Conservation (phyloP, 2,113 vertebrate genomes). For the Perca flavescens region DNA sequence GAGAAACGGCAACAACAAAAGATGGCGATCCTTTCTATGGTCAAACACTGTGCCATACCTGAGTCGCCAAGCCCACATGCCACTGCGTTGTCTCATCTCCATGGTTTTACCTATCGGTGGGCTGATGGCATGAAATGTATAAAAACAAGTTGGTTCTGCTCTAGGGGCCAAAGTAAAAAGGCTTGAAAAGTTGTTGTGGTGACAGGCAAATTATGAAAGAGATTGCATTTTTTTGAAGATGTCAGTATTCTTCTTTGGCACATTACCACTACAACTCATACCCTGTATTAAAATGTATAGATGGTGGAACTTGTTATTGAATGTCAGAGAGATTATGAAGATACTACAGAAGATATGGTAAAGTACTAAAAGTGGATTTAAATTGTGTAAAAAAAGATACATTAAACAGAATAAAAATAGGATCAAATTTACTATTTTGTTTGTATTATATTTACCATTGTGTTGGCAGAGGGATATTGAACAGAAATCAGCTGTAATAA, state of each 20-base stretch:
- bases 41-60: slow-evolving; percentile 86
- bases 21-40: slow-evolving; percentile 70
- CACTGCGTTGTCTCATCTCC: slow-evolving; percentile 64
- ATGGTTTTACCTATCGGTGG: slow-evolving; percentile 48
- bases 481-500: slow-evolving; percentile 99
- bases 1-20: slow-evolving; percentile 70
- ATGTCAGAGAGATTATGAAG: slow-evolving; percentile 90
- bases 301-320: slow-evolving; percentile 96
- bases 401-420: slow-evolving; percentile 88
- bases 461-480: slow-evolving; percentile 97
- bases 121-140: slow-evolving; percentile 53
- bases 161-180: slow-evolving; percentile 65
- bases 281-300: slow-evolving; percentile 99
- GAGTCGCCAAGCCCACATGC: slow-evolving; percentile 77
- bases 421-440: slow-evolving; percentile 99
- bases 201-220: slow-evolving; percentile 76
- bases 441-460: slow-evolving; percentile 99
- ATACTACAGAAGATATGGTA: slow-evolving; percentile 79
- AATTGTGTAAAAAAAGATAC: slow-evolving; percentile 84
- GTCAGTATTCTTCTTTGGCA: slow-evolving; percentile 98
- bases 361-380: slow-evolving; percentile 83
- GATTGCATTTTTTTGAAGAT: slow-evolving; percentile 92
- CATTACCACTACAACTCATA: slow-evolving; percentile 96
- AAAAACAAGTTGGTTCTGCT: slow-evolving; percentile 62
- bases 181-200: slow-evolving; percentile 61